Conservation (phyloP, 2,797 vertebrate species). For the Falco rusticolus region DNA sequence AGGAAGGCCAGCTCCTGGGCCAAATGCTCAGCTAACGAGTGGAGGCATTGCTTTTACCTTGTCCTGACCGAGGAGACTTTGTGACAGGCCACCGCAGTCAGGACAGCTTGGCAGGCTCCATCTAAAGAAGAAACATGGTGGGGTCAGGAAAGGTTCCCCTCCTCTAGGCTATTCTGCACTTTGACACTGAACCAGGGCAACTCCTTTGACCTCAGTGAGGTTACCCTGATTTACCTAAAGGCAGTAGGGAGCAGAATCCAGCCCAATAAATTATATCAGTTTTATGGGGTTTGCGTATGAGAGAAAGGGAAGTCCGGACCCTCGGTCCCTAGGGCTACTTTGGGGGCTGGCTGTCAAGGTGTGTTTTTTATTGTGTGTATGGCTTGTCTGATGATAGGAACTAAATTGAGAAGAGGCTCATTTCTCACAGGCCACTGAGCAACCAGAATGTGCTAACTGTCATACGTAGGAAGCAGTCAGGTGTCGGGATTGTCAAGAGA, state of each 20-base stretch:
- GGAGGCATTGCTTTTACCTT: neutral
- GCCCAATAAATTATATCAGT: neutral
- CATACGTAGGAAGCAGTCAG: slow-evolving; percentile 66
- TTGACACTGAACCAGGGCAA: slow-evolving; percentile 41
- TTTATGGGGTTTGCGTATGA: neutral
- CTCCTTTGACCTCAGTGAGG: neutral
- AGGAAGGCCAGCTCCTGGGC: neutral
- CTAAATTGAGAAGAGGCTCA: slow-evolving; percentile 72
- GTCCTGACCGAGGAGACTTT: neutral
- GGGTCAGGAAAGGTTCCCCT: neutral
- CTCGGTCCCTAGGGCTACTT: slow-evolving; percentile 56
- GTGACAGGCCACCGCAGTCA: neutral
- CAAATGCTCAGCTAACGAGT: neutral
- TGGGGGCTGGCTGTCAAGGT: slow-evolving; percentile 58
- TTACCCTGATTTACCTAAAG: slow-evolving; percentile 2
- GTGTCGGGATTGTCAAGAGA: slow-evolving; percentile 70
- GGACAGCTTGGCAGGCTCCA: neutral
- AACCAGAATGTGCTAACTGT: slow-evolving; percentile 72
- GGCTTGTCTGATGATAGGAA: slow-evolving; percentile 66
- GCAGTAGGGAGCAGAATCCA: neutral
- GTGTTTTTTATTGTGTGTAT: slow-evolving; percentile 65
- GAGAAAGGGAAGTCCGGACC: slow-evolving; percentile 47
- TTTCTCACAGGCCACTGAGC: slow-evolving; percentile 70
- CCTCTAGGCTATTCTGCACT: neutral
- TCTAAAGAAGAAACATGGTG: neutral